Conservation (phyloP, 2,888 invertebrate species). For the Cheilosia variabilis region DNA sequence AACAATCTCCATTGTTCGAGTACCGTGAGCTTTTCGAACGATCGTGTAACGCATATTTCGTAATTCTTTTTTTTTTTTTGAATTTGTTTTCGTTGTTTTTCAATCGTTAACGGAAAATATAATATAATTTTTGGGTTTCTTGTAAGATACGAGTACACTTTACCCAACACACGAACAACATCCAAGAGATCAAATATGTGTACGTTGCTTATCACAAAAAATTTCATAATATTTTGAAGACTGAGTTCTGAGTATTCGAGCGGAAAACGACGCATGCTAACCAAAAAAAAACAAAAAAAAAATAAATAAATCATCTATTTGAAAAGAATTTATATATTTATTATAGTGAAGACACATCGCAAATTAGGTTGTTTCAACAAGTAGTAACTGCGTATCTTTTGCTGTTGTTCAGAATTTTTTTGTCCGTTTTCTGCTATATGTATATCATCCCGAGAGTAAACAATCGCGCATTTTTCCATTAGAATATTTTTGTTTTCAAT, state of each 20-base stretch:
- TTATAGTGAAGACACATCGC: constrained; percentile 48
- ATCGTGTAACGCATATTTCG: constrained; percentile 17
- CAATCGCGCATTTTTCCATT: constrained; percentile 35
- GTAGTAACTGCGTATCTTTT: constrained; percentile 63
- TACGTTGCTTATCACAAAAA: constrained; percentile 72
- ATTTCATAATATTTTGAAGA: constrained; percentile 69
- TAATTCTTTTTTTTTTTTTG: background rate
- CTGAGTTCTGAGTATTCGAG: constrained; percentile 57
- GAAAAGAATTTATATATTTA: constrained; percentile 42
- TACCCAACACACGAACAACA: constrained; percentile 57
- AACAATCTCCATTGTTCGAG: constrained; percentile 23
- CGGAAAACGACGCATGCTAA: constrained; percentile 64
- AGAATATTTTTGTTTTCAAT: background rate
- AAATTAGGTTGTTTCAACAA: constrained; percentile 55
- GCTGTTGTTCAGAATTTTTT: constrained; percentile 43
- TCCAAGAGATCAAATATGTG: constrained; percentile 66
- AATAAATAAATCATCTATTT: constrained; percentile 13
- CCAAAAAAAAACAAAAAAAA: constrained; percentile 21
- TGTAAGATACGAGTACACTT: constrained; percentile 28
- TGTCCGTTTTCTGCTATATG: constrained; percentile 28
- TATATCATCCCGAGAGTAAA: constrained; percentile 54
- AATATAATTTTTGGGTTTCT: constrained; percentile 11
- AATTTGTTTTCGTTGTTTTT: background rate
- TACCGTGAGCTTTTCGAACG: constrained; percentile 34
- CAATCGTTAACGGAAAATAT: constrained; percentile 27